Percentiles rank a stretch among this genome's conserved stretches.
Conservation (phyloP, 1,140 invertebrate species). For the Branchinecta lynchi region DNA sequence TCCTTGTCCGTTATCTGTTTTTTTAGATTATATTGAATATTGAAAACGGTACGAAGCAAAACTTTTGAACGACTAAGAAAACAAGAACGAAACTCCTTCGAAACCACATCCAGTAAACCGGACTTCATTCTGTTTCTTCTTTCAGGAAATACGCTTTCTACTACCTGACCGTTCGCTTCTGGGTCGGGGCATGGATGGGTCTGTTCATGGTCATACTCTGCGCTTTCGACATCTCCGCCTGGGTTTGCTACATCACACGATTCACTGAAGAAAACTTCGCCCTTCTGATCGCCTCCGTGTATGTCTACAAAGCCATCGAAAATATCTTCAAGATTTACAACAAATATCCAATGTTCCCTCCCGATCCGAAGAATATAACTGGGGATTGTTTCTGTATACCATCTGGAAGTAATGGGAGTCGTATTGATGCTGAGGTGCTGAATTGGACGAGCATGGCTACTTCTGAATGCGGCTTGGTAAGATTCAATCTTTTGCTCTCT, state of each 20-base stretch:
- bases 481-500: conserved; percentile 10
- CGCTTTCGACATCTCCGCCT: conserved; percentile 85
- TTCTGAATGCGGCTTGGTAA: conserved; percentile 23
- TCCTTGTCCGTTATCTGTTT: too few relatives aligned
- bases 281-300: conserved; percentile 94
- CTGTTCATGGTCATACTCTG: conserved; percentile 74
- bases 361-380: conserved; percentile 36
- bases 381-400: conserved; percentile 51
- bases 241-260: conserved; percentile 97
- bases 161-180: conserved; percentile 85
- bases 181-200: conserved; percentile 88
- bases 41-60: too few relatives aligned
- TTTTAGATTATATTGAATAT: too few relatives aligned
- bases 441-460: conserved; percentile 17
- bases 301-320: conserved; percentile 89
- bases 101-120: too few relatives aligned
- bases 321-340: conserved; percentile 69
- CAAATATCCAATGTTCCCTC: conserved; percentile 53
- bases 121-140: conserved; percentile 18
- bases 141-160: conserved; percentile 52
- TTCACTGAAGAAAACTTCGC: conserved; percentile 99
- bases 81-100: too few relatives aligned
- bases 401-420: conserved; percentile 33
- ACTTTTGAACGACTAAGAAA: too few relatives aligned
- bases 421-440: not conserved